A percentile compares a stretch with the other conserved stretches of the same genome.
These are phyloP conservation scores for Cryptops parisi DNA, from an alignment of 2,888 invertebrate genomes.

Conservation along the genomic window DNA sequence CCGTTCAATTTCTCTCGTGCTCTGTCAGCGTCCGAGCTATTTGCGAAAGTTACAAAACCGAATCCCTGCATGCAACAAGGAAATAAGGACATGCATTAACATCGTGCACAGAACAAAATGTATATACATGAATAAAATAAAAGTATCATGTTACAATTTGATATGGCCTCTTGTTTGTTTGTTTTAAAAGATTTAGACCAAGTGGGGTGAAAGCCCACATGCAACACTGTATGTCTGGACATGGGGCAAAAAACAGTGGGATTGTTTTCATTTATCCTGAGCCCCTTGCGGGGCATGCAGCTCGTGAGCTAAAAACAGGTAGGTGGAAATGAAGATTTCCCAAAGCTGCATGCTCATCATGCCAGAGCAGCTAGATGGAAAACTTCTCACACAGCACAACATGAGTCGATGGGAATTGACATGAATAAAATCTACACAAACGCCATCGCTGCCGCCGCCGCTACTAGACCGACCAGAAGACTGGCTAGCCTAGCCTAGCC, in stretches of 20 bases:
- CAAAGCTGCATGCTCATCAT: conserved; percentile 21
- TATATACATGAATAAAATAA: conserved; percentile 9
- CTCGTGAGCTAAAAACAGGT: conserved; percentile 7
- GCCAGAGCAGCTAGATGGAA: conserved; percentile 20
- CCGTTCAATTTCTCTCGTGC: conserved; percentile 99
- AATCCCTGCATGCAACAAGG: conserved; percentile 95
- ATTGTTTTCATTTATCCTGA: not conserved
- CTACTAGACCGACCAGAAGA: too few species aligned
- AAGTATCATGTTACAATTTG: too few species aligned
- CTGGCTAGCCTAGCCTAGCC: too few species aligned
- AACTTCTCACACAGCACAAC: conserved; percentile 4
- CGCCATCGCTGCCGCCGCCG: too few species aligned
- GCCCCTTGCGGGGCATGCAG: not conserved
- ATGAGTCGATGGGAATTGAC: not conserved
- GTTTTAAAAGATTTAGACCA: not conserved
- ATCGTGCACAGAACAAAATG: conserved; percentile 21
- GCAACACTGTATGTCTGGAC: conserved; percentile 8
- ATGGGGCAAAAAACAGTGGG: conserved; percentile 2
- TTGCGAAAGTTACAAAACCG: conserved; percentile 99
- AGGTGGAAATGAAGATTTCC: conserved; percentile 8
- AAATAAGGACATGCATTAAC: conserved; percentile 60
- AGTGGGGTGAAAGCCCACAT: conserved; percentile 5
- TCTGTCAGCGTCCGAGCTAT: conserved; percentile 99
- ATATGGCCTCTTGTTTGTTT: not conserved
- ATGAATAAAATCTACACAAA: too few species aligned